These are phyloP conservation scores for Bacillus rossius DNA, from an alignment of 1,140 invertebrate genomes.

Conservation along the genomic window DNA sequence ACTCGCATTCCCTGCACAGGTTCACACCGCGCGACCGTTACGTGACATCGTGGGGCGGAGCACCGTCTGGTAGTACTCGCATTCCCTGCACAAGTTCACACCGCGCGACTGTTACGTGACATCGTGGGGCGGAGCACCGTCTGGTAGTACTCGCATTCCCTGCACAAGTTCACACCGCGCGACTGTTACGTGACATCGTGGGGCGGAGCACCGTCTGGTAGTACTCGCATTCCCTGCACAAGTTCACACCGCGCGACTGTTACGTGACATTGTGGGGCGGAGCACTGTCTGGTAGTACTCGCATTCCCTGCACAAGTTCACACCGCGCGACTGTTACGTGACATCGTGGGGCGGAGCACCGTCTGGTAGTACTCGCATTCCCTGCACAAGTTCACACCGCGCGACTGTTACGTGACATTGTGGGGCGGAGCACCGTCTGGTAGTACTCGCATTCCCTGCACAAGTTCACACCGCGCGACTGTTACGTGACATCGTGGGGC, in stretches of 20 bases:
- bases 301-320: slow-evolving; percentile 24
- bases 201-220: slow-evolving; percentile 43
- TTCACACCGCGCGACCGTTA: slow-evolving; percentile 43
- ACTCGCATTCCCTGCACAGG: slow-evolving; percentile 40
- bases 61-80: slow-evolving; percentile 42
- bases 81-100: slow-evolving; percentile 21
- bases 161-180: slow-evolving; percentile 2
- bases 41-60: slow-evolving; percentile 43
- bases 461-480: slow-evolving; percentile 43
- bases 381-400: slow-evolving; percentile 3
- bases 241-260: slow-evolving; percentile 42
- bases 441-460: slow-evolving; percentile 41
- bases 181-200: slow-evolving; percentile 43
- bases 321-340: no score
- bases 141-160: slow-evolving; percentile 41
- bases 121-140: slow-evolving; percentile 43
- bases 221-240: slow-evolving; percentile 40
- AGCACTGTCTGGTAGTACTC: slow-evolving; percentile 44
- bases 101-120: slow-evolving; percentile 41
- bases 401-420: slow-evolving; percentile 43
- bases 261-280: slow-evolving; percentile 42
- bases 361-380: slow-evolving; percentile 42
- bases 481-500: slow-evolving; percentile 43
- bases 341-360: slow-evolving; percentile 43
- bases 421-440: slow-evolving; percentile 42